These are phyloP conservation scores for Oxygymnocypris stewartii DNA, from an alignment of 2,113 vertebrate genomes.

Conservation along the genomic window DNA sequence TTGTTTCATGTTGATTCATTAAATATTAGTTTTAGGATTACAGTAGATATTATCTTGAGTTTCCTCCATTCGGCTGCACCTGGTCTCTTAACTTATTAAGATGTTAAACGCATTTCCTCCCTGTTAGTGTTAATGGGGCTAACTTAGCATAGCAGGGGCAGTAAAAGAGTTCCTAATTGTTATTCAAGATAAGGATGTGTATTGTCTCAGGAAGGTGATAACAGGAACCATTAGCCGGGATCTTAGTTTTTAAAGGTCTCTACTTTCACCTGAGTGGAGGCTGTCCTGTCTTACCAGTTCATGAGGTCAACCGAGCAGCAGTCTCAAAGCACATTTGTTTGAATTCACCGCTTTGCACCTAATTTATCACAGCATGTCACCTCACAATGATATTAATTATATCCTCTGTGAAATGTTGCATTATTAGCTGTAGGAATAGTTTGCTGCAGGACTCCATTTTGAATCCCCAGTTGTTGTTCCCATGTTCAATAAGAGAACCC, in stretches of 20 bases:
- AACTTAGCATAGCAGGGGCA: constrained; percentile 52
- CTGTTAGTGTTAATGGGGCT: constrained; percentile 51
- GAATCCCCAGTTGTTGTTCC: constrained; percentile 21
- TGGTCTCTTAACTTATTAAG: constrained; percentile 30
- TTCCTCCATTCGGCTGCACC: constrained; percentile 35
- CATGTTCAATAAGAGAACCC: constrained; percentile 33
- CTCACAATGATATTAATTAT: constrained; percentile 36
- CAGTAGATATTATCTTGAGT: constrained; percentile 1
- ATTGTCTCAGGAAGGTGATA: constrained; percentile 66
- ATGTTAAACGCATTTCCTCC: constrained; percentile 49
- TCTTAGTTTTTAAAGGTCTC: constrained; percentile 57
- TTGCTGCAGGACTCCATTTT: neutral
- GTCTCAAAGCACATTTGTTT: constrained; percentile 58
- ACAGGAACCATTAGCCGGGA: constrained; percentile 62
- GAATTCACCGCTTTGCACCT: constrained; percentile 45
- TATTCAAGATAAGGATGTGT: constrained; percentile 69
- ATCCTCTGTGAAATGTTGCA: constrained; percentile 9
- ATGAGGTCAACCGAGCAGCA: constrained; percentile 43
- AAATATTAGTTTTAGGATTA: neutral
- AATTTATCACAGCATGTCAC: constrained; percentile 48
- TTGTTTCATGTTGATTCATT: neutral
- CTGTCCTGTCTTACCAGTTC: constrained; percentile 48
- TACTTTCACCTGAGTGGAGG: constrained; percentile 52
- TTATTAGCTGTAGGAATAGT: constrained; percentile 13
- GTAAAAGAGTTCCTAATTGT: constrained; percentile 67